phyloP scores from a whole-genome alignment of 2,113 vertebrate genomes.

The Alethe castanea region DNA sequence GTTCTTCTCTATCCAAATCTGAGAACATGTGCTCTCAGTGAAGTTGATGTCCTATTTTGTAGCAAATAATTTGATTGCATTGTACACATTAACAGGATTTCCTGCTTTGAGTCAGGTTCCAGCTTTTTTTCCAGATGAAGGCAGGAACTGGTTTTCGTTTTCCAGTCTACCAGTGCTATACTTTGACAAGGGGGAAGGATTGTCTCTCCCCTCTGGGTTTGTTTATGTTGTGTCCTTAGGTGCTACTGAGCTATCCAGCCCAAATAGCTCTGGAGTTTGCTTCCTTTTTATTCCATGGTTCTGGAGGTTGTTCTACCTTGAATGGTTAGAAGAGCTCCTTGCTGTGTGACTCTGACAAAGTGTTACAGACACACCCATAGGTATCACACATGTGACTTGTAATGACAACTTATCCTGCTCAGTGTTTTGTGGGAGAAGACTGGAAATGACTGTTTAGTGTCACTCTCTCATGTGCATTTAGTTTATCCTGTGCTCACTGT shows the following conservation, averaged over 20 bases:
- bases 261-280: background rate
- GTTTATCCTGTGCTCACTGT: background rate
- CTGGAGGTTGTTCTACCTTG: background rate
- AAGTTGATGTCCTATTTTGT: background rate
- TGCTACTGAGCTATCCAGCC: background rate
- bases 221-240: background rate
- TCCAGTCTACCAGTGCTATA: background rate
- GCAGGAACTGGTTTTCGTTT: background rate
- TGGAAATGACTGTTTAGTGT: background rate
- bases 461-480: background rate
- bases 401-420: background rate
- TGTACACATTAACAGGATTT: background rate
- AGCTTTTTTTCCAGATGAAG: background rate
- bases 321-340: background rate
- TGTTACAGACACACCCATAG: background rate
- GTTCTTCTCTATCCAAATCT: background rate
- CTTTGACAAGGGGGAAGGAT: background rate
- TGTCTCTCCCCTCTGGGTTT: background rate
- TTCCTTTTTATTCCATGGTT: background rate
- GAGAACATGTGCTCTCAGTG: background rate
- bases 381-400: accelerated
- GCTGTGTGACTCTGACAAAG: background rate
- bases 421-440: background rate
- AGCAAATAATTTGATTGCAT: background rate
- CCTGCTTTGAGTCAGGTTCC: background rate